Base-by-base conservation (phyloP, 2,113 vertebrate species). In the Agapornis roseicollis region DNA sequence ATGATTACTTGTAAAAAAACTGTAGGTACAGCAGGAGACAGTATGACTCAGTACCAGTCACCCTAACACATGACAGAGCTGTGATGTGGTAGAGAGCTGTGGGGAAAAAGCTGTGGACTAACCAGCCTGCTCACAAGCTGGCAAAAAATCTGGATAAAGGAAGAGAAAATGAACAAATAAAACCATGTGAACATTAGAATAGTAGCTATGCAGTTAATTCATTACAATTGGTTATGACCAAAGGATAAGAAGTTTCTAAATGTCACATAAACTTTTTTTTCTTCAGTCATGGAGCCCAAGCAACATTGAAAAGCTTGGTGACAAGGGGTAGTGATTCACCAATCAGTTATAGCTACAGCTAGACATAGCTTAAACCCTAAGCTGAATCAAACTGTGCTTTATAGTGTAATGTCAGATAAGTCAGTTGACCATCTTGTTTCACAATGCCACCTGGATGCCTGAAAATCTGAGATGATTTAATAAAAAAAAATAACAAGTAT, bases 271-370 rank as follows among this genome's bases (percentile, higher is more conserved):
- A 35, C 9, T 5, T 24, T n/a, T 47, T 42, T 50, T 53, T 37
- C 41, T 4, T 35, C 10, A 11, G 17, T 20, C 5, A 8, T 2
- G 3, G 33, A 89, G 12, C 6, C 15, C 53, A 83, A 77, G 31
- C 29, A 85, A 25, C 13, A 39, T 9, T 27, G 35, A 60, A 71
- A 55, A 4, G 7, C 13, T 41, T 53, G 64, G 35, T 35, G 73
- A 68, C 31, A 39, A 78, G 13, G 9, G 8, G 15, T 3, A 17
- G 41, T 69, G 77, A 89, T 52, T 94, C 53, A 68, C 31, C 1
- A 0, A 16, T 24, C 0, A 0, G 9, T 73, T 63, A 13, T 12
- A 83, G 14, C 33, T 73, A 27, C 37, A 63, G 15, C 33, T n/a
- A 69, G 14, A 66, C 46, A 24, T 3, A 80, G 77, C 39, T 58